phyloP scores from a whole-genome alignment of 2,888 invertebrate genomes.

The Onthophagus sagittarius region DNA sequence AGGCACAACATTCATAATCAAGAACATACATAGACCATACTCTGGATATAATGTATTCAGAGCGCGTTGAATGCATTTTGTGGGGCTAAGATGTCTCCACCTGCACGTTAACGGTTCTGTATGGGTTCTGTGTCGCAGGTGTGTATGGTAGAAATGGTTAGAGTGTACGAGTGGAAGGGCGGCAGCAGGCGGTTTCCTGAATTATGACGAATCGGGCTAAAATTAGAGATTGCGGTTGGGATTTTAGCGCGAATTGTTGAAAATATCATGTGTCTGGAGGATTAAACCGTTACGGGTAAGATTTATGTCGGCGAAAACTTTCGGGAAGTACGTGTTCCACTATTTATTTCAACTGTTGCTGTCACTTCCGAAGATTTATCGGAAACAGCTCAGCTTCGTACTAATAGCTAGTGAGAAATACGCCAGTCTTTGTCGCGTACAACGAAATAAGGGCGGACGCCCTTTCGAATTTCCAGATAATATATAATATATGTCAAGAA shows the following conservation, averaged over 20 bases:
- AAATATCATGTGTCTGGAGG: constrained; percentile 7
- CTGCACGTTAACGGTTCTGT: neutral
- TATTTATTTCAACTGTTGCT: constrained; percentile 13
- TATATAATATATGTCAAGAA: neutral
- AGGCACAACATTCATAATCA: neutral
- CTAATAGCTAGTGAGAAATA: constrained; percentile 3
- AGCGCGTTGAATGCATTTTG: neutral
- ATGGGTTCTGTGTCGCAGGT: neutral
- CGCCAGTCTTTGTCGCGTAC: neutral
- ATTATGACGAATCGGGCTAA: constrained; percentile 8
- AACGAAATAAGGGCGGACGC: neutral
- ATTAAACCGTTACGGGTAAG: constrained; percentile 1
- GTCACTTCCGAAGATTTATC: constrained; percentile 7
- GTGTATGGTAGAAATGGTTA: neutral
- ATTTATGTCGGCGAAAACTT: constrained; percentile 6
- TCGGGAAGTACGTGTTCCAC: constrained; percentile 5
- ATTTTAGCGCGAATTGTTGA: constrained; percentile 5
- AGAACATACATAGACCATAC: neutral
- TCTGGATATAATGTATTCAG: neutral
- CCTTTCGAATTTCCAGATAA: neutral
- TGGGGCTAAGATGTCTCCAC: neutral
- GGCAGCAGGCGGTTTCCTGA: constrained; percentile 1
- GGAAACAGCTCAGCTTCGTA: neutral
- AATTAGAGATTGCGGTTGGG: constrained; percentile 6
- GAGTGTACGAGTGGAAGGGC: neutral